These are phyloP conservation scores for Clostera curtula DNA, from an alignment of 2,888 invertebrate genomes.

Conservation along the genomic window DNA sequence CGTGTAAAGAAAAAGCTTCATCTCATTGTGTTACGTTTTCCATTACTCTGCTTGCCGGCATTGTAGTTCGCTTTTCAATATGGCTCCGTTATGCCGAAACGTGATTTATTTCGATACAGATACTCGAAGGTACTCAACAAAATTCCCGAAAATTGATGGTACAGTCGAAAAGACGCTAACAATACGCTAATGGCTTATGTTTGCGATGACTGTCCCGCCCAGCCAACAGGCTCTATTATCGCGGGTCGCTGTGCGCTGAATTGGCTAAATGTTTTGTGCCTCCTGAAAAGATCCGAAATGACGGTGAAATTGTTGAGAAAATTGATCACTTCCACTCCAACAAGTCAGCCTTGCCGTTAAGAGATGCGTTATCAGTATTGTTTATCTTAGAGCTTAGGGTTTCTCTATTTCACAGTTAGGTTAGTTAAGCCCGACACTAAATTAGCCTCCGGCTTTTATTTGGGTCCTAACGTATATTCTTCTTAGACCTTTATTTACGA, in stretches of 20 bases:
- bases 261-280: slow-evolving; percentile 71
- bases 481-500: too few relatives aligned
- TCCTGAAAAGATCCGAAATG: slow-evolving; percentile 68
- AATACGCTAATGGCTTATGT: slow-evolving; percentile 71
- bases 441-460: too few relatives aligned
- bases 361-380: slow-evolving; percentile 30
- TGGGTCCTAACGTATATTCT: too few relatives aligned
- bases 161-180: slow-evolving; percentile 55
- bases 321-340: slow-evolving; percentile 68
- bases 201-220: slow-evolving; percentile 64
- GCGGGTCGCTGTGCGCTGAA: slow-evolving; percentile 62
- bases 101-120: slow-evolving; percentile 27
- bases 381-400: too few relatives aligned
- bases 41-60: slow-evolving; percentile 3
- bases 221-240: slow-evolving; percentile 67
- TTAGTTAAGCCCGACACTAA: too few relatives aligned
- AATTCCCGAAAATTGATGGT: slow-evolving; percentile 41
- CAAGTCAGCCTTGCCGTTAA: slow-evolving; percentile 47
- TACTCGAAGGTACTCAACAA: slow-evolving; percentile 39
- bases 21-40: slow-evolving; percentile 1
- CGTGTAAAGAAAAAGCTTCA: too few relatives aligned
- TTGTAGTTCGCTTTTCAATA: slow-evolving; percentile 6
- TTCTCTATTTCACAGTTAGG: too few relatives aligned
- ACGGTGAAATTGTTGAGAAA: slow-evolving; percentile 71
- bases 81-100: slow-evolving; percentile 12